Evolutionary conservation across 1,140 invertebrate species (phyloP).

Genomic region (Leptinotarsa texana): DNA sequence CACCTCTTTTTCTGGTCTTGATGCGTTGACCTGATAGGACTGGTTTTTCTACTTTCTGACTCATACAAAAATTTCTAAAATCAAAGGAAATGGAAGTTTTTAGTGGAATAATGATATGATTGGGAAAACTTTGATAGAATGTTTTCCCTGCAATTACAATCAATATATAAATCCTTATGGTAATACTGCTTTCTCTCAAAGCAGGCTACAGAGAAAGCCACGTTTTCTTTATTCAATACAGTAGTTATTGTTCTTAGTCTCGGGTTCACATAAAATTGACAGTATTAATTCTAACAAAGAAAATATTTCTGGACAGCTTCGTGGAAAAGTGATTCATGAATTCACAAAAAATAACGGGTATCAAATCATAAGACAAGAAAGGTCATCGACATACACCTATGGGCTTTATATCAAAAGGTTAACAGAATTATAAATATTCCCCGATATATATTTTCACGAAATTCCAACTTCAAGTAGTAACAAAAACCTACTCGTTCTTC

Average conservation of each 20-base stretch:
- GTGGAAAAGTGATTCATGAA: not conserved
- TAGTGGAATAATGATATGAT: no score
- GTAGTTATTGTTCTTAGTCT: no score
- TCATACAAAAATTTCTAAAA: conserved; percentile 96
- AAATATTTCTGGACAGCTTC: not conserved
- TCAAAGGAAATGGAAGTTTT: not conserved
- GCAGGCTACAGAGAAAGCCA: not conserved
- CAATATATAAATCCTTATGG: not conserved
- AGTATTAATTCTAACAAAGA: no score
- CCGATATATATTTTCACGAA: no score
- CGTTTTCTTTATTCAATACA: not conserved
- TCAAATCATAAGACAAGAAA: not conserved
- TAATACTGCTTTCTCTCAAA: not conserved
- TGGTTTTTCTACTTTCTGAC: conserved; percentile 99
- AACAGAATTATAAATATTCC: no score
- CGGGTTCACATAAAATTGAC: no score
- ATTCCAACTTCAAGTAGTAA: no score
- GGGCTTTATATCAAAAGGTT: no score
- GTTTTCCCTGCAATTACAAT: no score
- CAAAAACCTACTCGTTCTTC: no score
- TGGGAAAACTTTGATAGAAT: no score
- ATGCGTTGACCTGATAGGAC: conserved; percentile 99
- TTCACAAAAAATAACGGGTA: conserved; percentile 1
- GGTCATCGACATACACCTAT: not conserved
- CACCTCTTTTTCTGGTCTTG: conserved; percentile 99